Base-by-base conservation (phyloP, 2,113 vertebrate genomes). In the Vulpes ferrilata region DNA sequence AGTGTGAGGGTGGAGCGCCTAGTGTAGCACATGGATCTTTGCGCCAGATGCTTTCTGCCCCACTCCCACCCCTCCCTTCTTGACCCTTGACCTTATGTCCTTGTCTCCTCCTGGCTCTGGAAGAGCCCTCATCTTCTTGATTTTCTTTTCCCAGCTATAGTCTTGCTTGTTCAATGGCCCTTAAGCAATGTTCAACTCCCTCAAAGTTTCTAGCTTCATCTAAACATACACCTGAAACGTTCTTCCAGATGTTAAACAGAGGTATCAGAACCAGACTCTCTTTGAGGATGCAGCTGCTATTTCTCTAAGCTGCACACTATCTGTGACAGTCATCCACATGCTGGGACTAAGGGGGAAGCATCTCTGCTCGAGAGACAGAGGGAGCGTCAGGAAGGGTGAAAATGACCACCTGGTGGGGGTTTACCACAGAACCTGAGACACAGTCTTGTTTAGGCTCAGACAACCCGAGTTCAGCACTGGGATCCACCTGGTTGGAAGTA, bases 11-110 rank as follows among this genome's bases (percentile, higher is more conserved):
- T 20, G 0, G 3, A 8, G 7, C 0, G 4, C 51, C 11, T 22
- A 11, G 16, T 1, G 48, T 2, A 19, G 84, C 51, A 19, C 5
- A 1, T 7, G 48, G 53, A 6, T 7, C 22, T 76, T 15, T 1
- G 1, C 5, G 27, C 0, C 0, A 3, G 23, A 3, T 0, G 0
- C 55, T 7, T 38, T 11, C 7, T 3, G 74, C 25, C 43, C 74
- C 3, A 4, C 27, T 25, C 74, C 25, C 25, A 9, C 25, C 74
- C 8, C 23, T 30, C 43, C 25, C 43, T 35, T 73, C 57, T 11
- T 22, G 20, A 73, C 11, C 48, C 32, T 51, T 73, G 13, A 30
- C 25, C 25, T 51, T 20, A 1, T 27, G 43, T 64, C 11, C 19
- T 51, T 19, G 7, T 22, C 20, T 67, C 95, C 20, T 25, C 32